Evolutionary conservation across 2,113 vertebrate species (phyloP).

Genomic region (mouse (Mus musculus)): DNA sequence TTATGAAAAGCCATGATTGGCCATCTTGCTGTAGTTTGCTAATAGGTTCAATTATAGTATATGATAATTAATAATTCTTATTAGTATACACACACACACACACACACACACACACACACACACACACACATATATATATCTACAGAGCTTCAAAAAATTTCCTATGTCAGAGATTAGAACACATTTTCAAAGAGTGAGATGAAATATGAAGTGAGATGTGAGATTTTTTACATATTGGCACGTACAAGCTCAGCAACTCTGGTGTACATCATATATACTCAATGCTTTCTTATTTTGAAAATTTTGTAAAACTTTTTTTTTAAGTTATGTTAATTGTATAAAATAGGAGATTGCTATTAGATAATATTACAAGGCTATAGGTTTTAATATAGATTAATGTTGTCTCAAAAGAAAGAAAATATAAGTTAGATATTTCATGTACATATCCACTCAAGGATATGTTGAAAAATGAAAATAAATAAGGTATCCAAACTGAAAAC

Average conservation of each 20-base stretch:
- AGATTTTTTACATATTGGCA: background rate
- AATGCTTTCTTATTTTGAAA: background rate
- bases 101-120: background rate
- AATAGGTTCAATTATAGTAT: background rate
- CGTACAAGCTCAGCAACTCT: background rate
- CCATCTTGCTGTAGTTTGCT: background rate
- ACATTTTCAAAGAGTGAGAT: background rate
- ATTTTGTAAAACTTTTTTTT: background rate
- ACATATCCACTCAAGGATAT: background rate
- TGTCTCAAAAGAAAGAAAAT: conserved; percentile 2
- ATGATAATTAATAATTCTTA: background rate
- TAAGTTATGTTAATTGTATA: background rate
- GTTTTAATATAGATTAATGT: background rate
- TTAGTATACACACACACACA: background rate
- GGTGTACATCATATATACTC: background rate
- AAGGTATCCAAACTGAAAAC: background rate
- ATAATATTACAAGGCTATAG: background rate
- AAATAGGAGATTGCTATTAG: background rate
- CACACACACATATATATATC: background rate
- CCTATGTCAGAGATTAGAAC: background rate
- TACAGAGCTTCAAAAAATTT: background rate
- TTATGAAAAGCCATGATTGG: background rate
- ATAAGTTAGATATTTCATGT: background rate
- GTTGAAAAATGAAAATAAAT: background rate
- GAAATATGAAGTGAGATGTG: background rate